phyloP scores from a whole-genome alignment of 1,140 invertebrate genomes.

The Bombus terrestris region DNA sequence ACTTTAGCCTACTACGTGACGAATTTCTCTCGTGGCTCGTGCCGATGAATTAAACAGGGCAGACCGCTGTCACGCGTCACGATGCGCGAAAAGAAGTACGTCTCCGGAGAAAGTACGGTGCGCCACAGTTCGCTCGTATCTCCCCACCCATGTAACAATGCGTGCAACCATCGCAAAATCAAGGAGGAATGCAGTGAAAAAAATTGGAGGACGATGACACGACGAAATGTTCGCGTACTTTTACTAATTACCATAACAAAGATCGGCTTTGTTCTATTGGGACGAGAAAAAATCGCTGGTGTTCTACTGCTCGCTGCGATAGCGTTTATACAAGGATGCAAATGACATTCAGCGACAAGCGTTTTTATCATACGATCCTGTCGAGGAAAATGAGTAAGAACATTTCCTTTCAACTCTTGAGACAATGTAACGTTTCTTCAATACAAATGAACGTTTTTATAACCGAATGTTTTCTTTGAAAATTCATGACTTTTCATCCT shows the following conservation, averaged over 20 bases:
- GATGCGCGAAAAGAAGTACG: conserved; percentile 31
- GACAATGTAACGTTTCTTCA: background rate
- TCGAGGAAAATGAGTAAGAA: background rate
- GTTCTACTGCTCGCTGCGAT: background rate
- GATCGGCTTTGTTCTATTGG: conserved; percentile 20
- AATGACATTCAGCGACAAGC: conserved; percentile 12
- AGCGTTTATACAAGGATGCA: background rate
- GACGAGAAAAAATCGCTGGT: background rate
- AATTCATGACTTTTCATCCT: background rate
- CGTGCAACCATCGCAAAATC: background rate
- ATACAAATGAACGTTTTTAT: no score
- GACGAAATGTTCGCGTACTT: conserved; percentile 2
- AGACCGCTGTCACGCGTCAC: conserved; percentile 10
- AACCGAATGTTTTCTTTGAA: background rate
- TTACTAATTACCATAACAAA: conserved; percentile 48
- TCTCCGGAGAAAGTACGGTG: conserved; percentile 28
- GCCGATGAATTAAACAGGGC: conserved; percentile 40
- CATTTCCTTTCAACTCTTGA: background rate
- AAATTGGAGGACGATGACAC: background rate
- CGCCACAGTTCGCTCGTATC: no score
- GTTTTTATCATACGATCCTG: background rate
- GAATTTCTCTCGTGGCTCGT: conserved; percentile 27
- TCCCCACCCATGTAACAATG: conserved; percentile 23
- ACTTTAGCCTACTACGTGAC: no score
- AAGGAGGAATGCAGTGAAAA: conserved; percentile 5